phyloP scores from a whole-genome alignment of 2,797 vertebrate genomes.

The Australoheros facetus region DNA sequence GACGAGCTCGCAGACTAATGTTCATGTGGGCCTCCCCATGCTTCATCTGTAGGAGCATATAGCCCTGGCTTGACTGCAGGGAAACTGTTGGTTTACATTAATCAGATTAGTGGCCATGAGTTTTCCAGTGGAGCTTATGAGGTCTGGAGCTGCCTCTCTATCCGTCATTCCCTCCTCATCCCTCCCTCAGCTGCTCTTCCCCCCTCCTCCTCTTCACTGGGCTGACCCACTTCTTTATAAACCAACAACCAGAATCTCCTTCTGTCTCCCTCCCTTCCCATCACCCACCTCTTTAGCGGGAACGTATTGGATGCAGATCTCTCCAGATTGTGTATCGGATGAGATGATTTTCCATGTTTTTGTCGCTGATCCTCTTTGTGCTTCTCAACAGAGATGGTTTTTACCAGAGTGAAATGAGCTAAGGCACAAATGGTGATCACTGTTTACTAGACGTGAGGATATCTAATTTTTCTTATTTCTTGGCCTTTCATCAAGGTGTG shows the following conservation, averaged over 20 bases:
- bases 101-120: constrained; percentile 79
- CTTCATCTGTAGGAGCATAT: constrained; percentile 6
- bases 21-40: background rate
- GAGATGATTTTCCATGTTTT: background rate
- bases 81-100: constrained; percentile 72
- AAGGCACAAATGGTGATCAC: background rate
- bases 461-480: background rate
- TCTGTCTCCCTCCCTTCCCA: constrained; percentile 11
- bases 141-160: constrained; percentile 64
- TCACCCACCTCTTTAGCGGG: constrained; percentile 10
- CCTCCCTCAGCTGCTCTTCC: constrained; percentile 22
- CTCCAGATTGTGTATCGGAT: background rate
- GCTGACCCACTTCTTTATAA: constrained; percentile 74
- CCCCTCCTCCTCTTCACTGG: constrained; percentile 28
- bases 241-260: constrained; percentile 45
- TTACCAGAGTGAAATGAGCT: too few relatives aligned
- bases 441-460: background rate
- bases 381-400: background rate
- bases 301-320: background rate
- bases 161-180: constrained; percentile 33
- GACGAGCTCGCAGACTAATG: constrained; percentile 25
- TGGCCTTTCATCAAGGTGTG: background rate
- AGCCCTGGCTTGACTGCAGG: constrained; percentile 14
- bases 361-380: background rate
- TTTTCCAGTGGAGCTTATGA: constrained; percentile 76